phyloP scores from a whole-genome alignment of 30 jellyfish, hydroid and myxozoan species.

The Pelagia noctiluca region DNA sequence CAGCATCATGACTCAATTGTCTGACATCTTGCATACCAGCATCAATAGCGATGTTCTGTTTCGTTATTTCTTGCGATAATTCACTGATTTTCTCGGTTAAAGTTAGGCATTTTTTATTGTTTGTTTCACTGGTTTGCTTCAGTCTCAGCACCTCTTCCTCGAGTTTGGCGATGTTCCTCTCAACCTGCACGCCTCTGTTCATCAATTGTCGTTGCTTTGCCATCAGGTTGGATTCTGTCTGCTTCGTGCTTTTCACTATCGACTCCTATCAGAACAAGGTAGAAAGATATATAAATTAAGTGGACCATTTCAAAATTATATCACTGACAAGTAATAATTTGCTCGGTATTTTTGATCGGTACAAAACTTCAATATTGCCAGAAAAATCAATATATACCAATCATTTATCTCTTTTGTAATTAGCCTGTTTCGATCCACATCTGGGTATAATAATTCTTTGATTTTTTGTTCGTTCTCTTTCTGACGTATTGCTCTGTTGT shows the following conservation, averaged over 20 bases:
- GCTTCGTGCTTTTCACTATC: conserved; percentile 17
- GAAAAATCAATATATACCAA: neutral
- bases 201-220: conserved; percentile 47
- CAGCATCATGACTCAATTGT: conserved; percentile 73
- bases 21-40: conserved; percentile 63
- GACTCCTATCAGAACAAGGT: conserved; percentile 31
- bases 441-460: too few relatives aligned
- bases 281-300: neutral
- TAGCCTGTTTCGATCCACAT: too few relatives aligned
- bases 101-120: conserved; percentile 46
- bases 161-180: conserved; percentile 44
- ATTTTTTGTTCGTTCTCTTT: too few relatives aligned
- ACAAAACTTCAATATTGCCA: neutral
- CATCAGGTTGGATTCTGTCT: conserved; percentile 16
- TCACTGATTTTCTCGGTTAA: conserved; percentile 49
- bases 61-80: conserved; percentile 43
- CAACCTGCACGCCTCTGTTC: conserved; percentile 59
- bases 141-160: conserved; percentile 61
- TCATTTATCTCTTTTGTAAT: too few relatives aligned
- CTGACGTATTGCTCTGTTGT: too few relatives aligned
- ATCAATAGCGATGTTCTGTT: conserved; percentile 52
- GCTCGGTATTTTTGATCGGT: neutral
- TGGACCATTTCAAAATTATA: neutral
- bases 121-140: conserved; percentile 47
- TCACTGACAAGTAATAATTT: neutral